Percentiles rank a stretch among this genome's conserved stretches.
These are phyloP conservation scores for Antheraea assamensis DNA, from an alignment of 2,888 invertebrate genomes.

Conservation along the genomic window DNA sequence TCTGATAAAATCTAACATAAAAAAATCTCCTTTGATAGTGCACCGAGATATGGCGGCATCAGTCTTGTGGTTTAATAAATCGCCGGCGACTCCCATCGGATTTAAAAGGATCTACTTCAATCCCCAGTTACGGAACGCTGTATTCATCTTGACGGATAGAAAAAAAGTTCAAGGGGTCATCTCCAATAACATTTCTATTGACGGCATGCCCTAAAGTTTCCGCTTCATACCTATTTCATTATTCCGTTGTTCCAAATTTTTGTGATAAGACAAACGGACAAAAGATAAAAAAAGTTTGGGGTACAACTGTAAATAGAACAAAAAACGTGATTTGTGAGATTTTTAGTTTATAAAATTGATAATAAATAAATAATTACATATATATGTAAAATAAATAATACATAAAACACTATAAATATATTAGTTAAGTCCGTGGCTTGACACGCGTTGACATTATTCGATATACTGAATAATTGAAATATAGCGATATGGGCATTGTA, in stretches of 20 bases:
- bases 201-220: neutral
- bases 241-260: neutral
- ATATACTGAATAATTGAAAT: no score
- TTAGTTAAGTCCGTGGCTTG: no score
- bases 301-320: neutral
- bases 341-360: neutral
- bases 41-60: slow-evolving; percentile 10
- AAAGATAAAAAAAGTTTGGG: neutral
- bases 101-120: slow-evolving; percentile 23
- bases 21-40: neutral
- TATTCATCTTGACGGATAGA: slow-evolving; percentile 20
- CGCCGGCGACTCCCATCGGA: slow-evolving; percentile 12
- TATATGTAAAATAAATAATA: no score
- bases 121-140: slow-evolving; percentile 14
- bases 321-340: neutral
- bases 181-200: slow-evolving; percentile 15
- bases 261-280: neutral
- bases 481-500: no score
- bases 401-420: no score
- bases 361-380: neutral
- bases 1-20: neutral
- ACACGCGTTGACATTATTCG: no score
- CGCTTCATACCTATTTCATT: neutral
- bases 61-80: slow-evolving; percentile 23
- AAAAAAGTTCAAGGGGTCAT: slow-evolving; percentile 14